These are phyloP conservation scores for Psittacula derbiana DNA, from an alignment of 2,797 vertebrate genomes.

Conservation along the genomic window DNA sequence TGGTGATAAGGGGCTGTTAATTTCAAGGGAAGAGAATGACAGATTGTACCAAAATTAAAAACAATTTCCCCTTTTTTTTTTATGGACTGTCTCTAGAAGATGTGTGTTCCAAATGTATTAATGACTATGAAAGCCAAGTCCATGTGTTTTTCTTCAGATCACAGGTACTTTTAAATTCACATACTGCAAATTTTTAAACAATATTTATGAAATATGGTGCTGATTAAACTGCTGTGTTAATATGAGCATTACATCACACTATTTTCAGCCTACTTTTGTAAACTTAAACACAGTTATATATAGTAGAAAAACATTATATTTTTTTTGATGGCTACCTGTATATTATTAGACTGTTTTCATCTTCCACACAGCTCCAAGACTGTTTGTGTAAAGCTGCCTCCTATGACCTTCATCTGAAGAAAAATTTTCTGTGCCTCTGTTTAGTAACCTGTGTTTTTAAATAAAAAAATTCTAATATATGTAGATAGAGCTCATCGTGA, in stretches of 20 bases:
- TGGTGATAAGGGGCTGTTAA: not conserved
- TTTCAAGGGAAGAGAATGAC: not conserved
- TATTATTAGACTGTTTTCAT: not conserved
- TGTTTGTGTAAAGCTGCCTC: not conserved
- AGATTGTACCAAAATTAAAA: not conserved
- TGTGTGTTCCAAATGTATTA: not conserved
- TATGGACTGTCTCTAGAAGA: not conserved
- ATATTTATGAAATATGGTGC: not conserved
- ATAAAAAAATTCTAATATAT: not conserved
- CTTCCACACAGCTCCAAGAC: not conserved
- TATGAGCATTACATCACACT: not conserved
- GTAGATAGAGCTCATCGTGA: not conserved
- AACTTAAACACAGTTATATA: not conserved
- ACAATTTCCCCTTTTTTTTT: not conserved
- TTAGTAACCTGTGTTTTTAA: not conserved
- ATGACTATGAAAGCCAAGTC: not conserved
- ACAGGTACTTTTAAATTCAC: not conserved
- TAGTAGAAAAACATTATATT: not conserved
- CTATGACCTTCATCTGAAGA: not conserved
- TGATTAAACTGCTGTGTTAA: not conserved
- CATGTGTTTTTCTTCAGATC: not conserved
- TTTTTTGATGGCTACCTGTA: not conserved
- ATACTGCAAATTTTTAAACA: not conserved
- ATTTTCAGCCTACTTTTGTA: not conserved
- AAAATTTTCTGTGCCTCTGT: not conserved